Base-by-base conservation (phyloP, 2,113 vertebrate species). In the Percopsis transmontana region DNA sequence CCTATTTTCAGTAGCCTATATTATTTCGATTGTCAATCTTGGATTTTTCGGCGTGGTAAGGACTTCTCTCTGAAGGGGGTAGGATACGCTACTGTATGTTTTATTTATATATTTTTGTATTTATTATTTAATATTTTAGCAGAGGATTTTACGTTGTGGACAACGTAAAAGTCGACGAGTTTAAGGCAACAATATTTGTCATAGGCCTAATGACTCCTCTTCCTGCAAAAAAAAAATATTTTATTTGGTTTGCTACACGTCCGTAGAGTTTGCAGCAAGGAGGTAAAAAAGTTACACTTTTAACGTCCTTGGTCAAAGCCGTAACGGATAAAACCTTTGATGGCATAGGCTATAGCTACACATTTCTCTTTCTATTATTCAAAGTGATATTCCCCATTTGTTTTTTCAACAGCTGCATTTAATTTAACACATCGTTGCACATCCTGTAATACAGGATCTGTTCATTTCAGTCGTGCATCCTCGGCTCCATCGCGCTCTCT, bases 391-490 rank as follows among this genome's bases (percentile, higher is more conserved):
- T 55, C 41, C 70, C 19, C 40, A 68, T 86, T 88, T 85, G 83
- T 73, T 82, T 78, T 89, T 90, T 88, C 84, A 86, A 87, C 91
- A 91, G 92, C 91, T 93, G 92, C 85, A 85, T 92, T 93, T 92
- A 86, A 93, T 94, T 93, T 93, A 92, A 91, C 90, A 92, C 91
- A 90, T 88, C 91, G 83, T 85, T 92, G 92, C 92, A 93, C 92
- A 92, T 92, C 92, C 92, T 92, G 92, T 84, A 90, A 78, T 77
- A 77, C 88, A 90, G 88, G 86, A 91, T 92, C 87, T 87, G 92
- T 87, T 93, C 52, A 84, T 90, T 92, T 79, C 71, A 87, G 74
- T 55, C 62, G 61, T 42, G 65, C 67, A 72, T 81, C 75, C 73
- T 81, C 53, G 58, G 55, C 69, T 78, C 47, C 73, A 69, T 66